phyloP scores from a whole-genome alignment of 2,113 vertebrate genomes.

The Barbus barbus region DNA sequence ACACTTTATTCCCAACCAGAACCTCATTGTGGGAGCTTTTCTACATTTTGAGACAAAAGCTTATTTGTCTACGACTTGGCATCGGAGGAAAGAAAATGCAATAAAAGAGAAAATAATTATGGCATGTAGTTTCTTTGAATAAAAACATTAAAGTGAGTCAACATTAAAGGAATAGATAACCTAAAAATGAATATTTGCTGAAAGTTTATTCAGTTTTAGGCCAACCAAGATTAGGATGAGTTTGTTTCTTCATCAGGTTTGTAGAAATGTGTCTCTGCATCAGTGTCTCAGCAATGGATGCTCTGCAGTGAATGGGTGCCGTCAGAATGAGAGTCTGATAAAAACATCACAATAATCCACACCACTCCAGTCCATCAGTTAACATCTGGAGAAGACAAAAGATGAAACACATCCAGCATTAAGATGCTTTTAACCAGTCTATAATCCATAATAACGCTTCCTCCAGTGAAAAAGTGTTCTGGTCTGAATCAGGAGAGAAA shows the following conservation, averaged over 20 bases:
- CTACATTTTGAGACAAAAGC: background rate
- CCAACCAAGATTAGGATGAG: background rate
- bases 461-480: too few relatives aligned
- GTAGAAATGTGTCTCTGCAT: background rate
- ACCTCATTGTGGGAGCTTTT: background rate
- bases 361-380: too few relatives aligned
- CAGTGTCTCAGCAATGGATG: background rate
- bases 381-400: too few relatives aligned
- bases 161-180: background rate
- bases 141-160: background rate
- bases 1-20: background rate
- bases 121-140: background rate
- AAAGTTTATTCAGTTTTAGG: too few relatives aligned
- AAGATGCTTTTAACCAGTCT: too few relatives aligned
- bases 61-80: background rate
- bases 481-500: too few relatives aligned
- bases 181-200: too few relatives aligned
- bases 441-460: too few relatives aligned
- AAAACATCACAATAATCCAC: too few relatives aligned
- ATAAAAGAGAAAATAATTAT: background rate
- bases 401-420: too few relatives aligned
- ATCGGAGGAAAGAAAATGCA: background rate
- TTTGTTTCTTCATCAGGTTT: background rate
- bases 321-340: background rate
- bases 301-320: background rate